Evolutionary conservation across 2,113 vertebrate species (phyloP), one percentile per base, ranked within the genome.

Genomic region (Odontophorus gujanensis): DNA sequence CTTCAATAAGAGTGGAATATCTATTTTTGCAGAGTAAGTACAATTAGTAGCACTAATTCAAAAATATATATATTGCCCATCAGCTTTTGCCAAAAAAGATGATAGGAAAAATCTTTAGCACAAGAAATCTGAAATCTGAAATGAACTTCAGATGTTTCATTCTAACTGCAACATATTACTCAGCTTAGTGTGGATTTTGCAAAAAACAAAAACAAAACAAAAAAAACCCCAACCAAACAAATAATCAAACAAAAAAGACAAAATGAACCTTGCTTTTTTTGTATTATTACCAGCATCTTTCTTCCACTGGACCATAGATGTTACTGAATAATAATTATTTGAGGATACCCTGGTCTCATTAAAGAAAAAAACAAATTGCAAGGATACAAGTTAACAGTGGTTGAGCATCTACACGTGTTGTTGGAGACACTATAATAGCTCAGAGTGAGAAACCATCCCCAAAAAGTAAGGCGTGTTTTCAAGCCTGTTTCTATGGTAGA

Each of bases 111-210:
- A 76, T 62, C 73, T 72, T 86, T 15, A 82, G 34, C 53, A 69
- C 30, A 66, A 50, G 71, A 53, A 78, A 93, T 13, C 55, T 83
- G 20, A 91, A 93, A 74, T 84, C 58, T 3, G 1, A 68, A 85
- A 92, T 89, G 32, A 82, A 81, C 47, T 69, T 92, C 81, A 87
- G 71, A 85, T 91, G 63, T 68, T 86, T 84, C 53, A 38, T 32
- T 89, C 8, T 21, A 65, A 65, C 1, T 0, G 26, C 43, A 81
- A 30, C 30, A 4, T 43, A 48, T 58, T 2, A 6, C 42, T 93
- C 50, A 57, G 25, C 75, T 94, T 57, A 4, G 7, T 62, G 22
- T 22, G 36, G n/a, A 6, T 58, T 85, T 74, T 42, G 34, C 50
- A 66, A 76, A 82, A 84, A 24, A 25, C 30, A 20, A 51, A 25